Percentiles rank a stretch among this genome's conserved stretches.
phyloP scores from a whole-genome alignment of 1,140 invertebrate species.

The Euborellia annulipes region DNA sequence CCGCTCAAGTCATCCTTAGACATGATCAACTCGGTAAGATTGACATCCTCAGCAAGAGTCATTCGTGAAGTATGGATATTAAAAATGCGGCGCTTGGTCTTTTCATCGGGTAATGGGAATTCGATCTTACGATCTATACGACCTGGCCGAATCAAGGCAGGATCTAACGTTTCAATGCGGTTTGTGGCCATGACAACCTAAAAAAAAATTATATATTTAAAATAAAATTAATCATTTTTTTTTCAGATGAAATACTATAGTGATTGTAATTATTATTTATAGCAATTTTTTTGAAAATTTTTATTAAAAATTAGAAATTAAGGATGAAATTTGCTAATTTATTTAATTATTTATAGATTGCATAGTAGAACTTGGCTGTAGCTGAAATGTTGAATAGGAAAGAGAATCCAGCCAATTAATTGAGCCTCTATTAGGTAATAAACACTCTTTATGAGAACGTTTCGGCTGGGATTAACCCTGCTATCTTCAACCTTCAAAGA shows the following conservation, averaged over 20 bases:
- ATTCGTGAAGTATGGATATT: conserved; percentile 96
- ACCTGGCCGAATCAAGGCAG: conserved; percentile 94
- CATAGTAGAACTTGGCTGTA: too few species aligned
- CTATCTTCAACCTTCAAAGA: too few species aligned
- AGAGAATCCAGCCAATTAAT: too few species aligned
- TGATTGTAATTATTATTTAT: neutral
- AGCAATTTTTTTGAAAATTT: conserved; percentile 2
- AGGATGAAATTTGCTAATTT: too few species aligned
- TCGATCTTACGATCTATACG: conserved; percentile 99
- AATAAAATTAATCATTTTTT: neutral
- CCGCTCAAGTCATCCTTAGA: conserved; percentile 99
- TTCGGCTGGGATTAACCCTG: too few species aligned
- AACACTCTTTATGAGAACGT: too few species aligned
- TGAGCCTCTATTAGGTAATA: too few species aligned
- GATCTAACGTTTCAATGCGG: conserved; percentile 97
- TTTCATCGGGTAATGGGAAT: conserved; percentile 98
- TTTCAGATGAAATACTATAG: neutral
- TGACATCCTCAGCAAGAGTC: conserved; percentile 95
- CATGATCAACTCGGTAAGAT: conserved; percentile 95
- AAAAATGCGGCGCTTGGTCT: conserved; percentile 95
- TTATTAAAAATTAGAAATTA: conserved; percentile 4
- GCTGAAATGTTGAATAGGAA: too few species aligned
- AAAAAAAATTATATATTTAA: conserved; percentile 15
- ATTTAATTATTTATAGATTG: too few species aligned
- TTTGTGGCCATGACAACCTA: conserved; percentile 99